Percentiles rank a stretch among this genome's conserved stretches.
phyloP scores from a whole-genome alignment of 2,113 vertebrate genomes.

The Leucoraja erinaceus region DNA sequence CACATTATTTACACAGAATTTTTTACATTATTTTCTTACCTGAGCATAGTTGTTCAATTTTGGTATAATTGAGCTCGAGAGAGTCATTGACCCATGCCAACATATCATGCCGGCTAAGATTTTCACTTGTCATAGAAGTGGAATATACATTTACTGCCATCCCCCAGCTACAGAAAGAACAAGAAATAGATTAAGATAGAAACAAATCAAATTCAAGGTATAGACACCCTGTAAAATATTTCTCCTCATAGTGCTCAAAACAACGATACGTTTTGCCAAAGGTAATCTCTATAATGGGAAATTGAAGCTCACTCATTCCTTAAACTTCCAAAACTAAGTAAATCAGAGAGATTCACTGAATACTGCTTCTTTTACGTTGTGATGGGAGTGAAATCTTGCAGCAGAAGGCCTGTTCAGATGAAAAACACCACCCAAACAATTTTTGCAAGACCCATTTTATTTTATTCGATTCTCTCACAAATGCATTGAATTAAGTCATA shows the following conservation, averaged over 20 bases:
- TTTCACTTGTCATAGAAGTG: constrained; percentile 89
- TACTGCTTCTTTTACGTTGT: neutral
- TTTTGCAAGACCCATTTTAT: neutral
- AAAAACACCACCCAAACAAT: neutral
- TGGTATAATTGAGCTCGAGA: constrained; percentile 84
- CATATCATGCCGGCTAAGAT: constrained; percentile 96
- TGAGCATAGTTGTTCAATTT: constrained; percentile 90
- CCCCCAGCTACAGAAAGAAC: constrained; percentile 61
- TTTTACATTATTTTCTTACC: constrained; percentile 55
- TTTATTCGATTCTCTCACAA: neutral
- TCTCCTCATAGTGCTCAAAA: neutral
- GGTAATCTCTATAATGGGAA: neutral
- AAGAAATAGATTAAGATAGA: neutral
- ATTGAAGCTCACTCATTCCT: neutral
- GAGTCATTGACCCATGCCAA: constrained; percentile 94
- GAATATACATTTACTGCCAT: constrained; percentile 98
- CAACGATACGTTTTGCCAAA: neutral
- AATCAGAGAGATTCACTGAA: neutral
- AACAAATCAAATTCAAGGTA: neutral
- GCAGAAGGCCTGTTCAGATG: no score
- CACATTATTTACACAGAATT: neutral
- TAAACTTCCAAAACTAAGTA: neutral
- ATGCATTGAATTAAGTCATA: neutral
- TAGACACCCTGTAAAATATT: no score
- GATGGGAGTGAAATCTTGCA: neutral